Percentiles rank a stretch among this genome's conserved stretches.
Evolutionary conservation across 2,888 invertebrate species (phyloP).

Genomic region (Platycheirus rosarum): DNA sequence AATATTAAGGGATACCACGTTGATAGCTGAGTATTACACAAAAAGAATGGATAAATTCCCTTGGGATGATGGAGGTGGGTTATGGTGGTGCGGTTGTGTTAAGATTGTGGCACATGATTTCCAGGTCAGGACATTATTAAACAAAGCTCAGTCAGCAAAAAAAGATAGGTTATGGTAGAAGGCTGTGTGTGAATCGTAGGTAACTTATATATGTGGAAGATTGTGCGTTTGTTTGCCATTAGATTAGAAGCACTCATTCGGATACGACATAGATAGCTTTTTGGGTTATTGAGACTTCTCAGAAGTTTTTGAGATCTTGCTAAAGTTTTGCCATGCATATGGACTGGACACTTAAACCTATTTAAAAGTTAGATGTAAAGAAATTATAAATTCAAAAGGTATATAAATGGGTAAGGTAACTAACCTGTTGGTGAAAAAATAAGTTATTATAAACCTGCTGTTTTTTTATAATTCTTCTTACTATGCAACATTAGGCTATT

Average conservation of each 20-base stretch:
- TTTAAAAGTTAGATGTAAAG: neutral
- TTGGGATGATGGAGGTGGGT: no score
- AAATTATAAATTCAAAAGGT: neutral
- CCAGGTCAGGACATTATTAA: slow-evolving; percentile 45
- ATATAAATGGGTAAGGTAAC: no score
- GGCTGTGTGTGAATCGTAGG: neutral
- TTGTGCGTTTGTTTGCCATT: slow-evolving; percentile 12
- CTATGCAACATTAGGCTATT: no score
- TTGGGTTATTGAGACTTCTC: slow-evolving; percentile 34
- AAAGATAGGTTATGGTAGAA: slow-evolving; percentile 8
- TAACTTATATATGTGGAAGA: slow-evolving; percentile 20
- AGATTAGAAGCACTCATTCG: slow-evolving; percentile 12
- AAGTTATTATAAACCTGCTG: no score
- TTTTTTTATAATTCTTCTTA: no score
- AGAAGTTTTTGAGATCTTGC: neutral
- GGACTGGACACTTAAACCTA: neutral
- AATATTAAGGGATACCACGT: slow-evolving; percentile 58
- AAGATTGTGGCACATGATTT: slow-evolving; percentile 35
- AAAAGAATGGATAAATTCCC: slow-evolving; percentile 35
- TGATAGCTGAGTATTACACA: slow-evolving; percentile 49
- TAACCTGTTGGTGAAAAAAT: no score
- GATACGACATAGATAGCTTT: slow-evolving; percentile 27
- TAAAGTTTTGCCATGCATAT: neutral
- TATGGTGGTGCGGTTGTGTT: neutral
- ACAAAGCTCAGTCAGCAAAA: slow-evolving; percentile 34